Conservation (phyloP, 2,797 vertebrate species). For the Zalophus californianus region DNA sequence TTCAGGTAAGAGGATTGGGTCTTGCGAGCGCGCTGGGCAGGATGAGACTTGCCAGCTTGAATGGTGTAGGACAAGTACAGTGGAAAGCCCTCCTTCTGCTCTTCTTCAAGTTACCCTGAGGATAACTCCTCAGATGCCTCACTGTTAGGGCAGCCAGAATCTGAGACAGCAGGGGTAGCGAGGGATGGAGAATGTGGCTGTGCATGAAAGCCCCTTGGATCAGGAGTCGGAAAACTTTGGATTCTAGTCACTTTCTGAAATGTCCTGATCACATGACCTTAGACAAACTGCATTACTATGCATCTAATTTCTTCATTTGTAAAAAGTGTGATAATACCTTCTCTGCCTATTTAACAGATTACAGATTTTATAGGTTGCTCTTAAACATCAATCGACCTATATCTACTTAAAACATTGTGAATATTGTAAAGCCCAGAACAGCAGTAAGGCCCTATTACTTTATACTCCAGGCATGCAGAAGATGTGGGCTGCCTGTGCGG, state of each 20-base stretch:
- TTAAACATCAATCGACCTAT: not conserved
- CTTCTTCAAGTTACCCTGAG: not conserved
- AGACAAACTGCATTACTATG: not conserved
- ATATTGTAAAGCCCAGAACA: not conserved
- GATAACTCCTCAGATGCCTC: not conserved
- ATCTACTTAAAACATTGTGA: not conserved
- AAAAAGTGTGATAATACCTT: not conserved
- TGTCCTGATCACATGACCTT: not conserved
- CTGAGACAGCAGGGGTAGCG: not conserved
- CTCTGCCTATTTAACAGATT: not conserved
- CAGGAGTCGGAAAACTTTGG: not conserved
- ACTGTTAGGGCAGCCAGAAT: not conserved
- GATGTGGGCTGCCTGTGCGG: not conserved
- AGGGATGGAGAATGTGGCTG: not conserved
- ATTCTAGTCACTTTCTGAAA: not conserved
- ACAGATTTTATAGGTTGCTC: not conserved
- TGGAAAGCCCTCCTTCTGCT: not conserved
- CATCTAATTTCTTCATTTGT: not conserved
- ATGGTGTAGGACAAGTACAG: not conserved
- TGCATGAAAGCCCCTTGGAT: not conserved
- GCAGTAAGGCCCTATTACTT: not conserved
- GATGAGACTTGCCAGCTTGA: not conserved
- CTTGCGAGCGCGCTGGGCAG: not conserved
- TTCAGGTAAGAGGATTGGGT: not conserved
- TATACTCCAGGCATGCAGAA: not conserved